phyloP scores from a whole-genome alignment of 2,113 vertebrate genomes.

The Orthochromis indermauri region DNA sequence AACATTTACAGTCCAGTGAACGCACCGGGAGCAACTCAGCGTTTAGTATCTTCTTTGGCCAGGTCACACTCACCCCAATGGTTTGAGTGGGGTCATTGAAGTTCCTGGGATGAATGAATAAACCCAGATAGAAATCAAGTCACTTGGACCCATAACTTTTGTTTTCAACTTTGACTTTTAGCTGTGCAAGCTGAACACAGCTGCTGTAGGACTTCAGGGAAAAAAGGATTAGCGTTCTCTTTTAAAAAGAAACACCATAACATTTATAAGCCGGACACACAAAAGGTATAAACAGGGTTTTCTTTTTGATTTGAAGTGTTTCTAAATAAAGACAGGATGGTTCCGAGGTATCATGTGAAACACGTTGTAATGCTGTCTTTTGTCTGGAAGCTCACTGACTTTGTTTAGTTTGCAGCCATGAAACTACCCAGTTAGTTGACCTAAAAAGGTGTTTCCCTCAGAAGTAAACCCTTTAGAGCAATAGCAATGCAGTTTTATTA shows the following conservation, averaged over 20 bases:
- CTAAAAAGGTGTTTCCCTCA: background rate
- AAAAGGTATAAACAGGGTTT: background rate
- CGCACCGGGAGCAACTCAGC: background rate
- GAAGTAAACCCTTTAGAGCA: background rate
- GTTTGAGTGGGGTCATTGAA: background rate
- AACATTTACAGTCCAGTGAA: background rate
- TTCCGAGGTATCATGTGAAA: background rate
- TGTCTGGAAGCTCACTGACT: background rate
- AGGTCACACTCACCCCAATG: background rate
- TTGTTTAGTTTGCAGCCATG: background rate
- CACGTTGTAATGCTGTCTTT: background rate
- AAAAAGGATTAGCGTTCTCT: background rate
- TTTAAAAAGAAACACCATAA: background rate
- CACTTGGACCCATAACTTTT: background rate
- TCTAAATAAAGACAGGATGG: background rate
- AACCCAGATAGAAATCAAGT: background rate
- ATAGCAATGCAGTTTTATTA: background rate
- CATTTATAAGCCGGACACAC: background rate
- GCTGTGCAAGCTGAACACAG: slow-evolving; percentile 14
- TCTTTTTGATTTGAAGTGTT: background rate
- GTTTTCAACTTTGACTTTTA: slow-evolving; percentile 35
- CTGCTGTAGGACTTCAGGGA: slow-evolving; percentile 18
- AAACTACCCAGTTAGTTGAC: background rate
- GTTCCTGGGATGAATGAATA: background rate
- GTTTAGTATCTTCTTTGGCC: background rate